phyloP scores from a whole-genome alignment of 2,113 vertebrate species.

The Platycercus adscitus region DNA sequence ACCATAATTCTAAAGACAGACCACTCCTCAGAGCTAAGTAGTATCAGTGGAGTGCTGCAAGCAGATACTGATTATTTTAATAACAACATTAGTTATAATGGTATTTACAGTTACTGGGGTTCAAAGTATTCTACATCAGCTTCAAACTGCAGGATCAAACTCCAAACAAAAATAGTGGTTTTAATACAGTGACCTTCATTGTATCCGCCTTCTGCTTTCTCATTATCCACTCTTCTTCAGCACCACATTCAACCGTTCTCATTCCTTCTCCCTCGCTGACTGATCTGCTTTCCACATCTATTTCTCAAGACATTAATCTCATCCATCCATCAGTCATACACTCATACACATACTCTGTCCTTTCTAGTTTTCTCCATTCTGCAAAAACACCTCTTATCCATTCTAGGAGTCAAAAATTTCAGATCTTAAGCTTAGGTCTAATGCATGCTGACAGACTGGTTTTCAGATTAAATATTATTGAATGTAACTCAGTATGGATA shows the following conservation, averaged over 20 bases:
- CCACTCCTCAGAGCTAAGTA: neutral
- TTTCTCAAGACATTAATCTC: neutral
- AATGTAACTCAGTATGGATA: neutral
- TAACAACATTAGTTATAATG: neutral
- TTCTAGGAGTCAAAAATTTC: neutral
- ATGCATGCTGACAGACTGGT: neutral
- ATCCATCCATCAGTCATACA: neutral
- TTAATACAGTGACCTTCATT: neutral
- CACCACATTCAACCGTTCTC: neutral
- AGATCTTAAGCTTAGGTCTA: neutral
- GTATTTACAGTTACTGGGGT: neutral
- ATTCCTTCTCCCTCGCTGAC: neutral
- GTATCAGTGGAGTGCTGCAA: neutral
- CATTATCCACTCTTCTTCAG: neutral
- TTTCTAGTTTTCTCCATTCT: neutral
- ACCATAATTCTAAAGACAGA: neutral
- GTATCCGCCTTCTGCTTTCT: neutral
- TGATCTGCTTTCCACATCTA: neutral
- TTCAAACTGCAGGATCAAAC: neutral
- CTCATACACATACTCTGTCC: rapidly evolving
- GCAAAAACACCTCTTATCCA: neutral
- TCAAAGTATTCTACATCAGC: neutral
- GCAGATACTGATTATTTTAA: neutral
- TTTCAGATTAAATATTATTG: neutral
- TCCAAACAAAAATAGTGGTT: neutral